Evolutionary conservation across 2,113 vertebrate species (phyloP).

Genomic region (Leptodactylus fuscus): DNA sequence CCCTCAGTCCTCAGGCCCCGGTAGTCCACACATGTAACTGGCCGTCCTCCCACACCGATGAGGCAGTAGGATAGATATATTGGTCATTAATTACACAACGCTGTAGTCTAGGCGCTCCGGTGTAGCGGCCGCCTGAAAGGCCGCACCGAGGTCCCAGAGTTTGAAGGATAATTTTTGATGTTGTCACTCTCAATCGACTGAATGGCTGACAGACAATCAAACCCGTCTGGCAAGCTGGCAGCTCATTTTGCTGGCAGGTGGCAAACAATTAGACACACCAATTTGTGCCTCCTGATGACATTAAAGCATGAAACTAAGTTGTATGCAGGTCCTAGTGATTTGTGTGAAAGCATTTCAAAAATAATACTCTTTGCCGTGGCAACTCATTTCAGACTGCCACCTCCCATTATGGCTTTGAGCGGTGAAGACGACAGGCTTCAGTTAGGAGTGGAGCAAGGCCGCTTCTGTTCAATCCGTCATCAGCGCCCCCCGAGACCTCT

Average conservation of each 20-base stretch:
- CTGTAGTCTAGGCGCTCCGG: constrained; percentile 78
- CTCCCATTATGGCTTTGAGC: constrained; percentile 92
- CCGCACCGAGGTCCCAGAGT: constrained; percentile 76
- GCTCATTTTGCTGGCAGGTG: constrained; percentile 99
- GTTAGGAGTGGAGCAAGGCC: constrained; percentile 79
- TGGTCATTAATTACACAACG: constrained; percentile 81
- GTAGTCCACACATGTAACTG: too few relatives aligned
- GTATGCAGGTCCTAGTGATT: constrained; percentile 88
- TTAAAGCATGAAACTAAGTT: constrained; percentile 95
- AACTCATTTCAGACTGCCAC: constrained; percentile 99
- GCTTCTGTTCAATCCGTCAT: constrained; percentile 99
- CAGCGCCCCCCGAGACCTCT: constrained; percentile 91
- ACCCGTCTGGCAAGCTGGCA: constrained; percentile 90
- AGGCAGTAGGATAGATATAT: constrained; percentile 74
- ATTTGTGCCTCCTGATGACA: constrained; percentile 92
- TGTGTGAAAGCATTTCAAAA: constrained; percentile 99
- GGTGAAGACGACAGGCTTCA: constrained; percentile 90
- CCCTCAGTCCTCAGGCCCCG: too few relatives aligned
- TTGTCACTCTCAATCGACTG: constrained; percentile 93
- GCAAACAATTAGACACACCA: constrained; percentile 99
- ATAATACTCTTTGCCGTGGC: constrained; percentile 95
- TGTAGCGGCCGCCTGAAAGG: constrained; percentile 75
- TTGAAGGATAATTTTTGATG: constrained; percentile 89
- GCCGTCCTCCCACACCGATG: too few relatives aligned
- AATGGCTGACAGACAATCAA: constrained; percentile 90